Conservation (phyloP, 2,113 vertebrate species). For the Cephalopholis sonnerati region DNA sequence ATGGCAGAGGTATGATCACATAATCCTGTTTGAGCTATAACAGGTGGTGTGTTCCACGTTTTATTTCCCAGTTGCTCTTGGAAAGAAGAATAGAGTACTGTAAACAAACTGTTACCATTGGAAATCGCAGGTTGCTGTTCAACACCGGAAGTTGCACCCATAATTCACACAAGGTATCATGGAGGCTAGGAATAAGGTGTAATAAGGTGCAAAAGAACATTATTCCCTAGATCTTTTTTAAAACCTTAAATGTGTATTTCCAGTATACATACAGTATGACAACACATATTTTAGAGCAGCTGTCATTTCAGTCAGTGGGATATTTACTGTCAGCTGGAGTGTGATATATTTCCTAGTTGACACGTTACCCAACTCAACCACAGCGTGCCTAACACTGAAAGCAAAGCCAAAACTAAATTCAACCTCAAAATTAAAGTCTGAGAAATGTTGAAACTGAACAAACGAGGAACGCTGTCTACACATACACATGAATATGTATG, state of each 20-base stretch:
- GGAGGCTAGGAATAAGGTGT: no score
- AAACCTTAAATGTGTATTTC: constrained; percentile 2
- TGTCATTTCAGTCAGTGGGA: constrained; percentile 21
- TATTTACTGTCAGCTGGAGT: constrained; percentile 37
- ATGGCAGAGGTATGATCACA: no score
- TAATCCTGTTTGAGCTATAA: no score
- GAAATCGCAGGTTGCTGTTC: no score
- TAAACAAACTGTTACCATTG: no score
- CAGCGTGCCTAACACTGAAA: constrained; percentile 3
- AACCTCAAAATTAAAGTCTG: background rate
- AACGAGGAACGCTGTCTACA: background rate
- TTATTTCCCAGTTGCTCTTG: no score
- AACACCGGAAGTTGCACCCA: no score
- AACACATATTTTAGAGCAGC: constrained; percentile 14
- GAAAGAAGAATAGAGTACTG: no score
- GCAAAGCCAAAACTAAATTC: constrained; percentile 10
- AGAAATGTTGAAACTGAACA: background rate
- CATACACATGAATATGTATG: background rate
- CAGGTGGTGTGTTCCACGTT: no score
- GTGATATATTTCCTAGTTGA: constrained; percentile 20
- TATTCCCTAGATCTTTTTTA: background rate
- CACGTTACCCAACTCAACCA: constrained; percentile 31
- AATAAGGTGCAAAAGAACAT: no score
- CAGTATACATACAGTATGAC: background rate
- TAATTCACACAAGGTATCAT: no score